Conservation (phyloP, 2,888 invertebrate species). For the Tetrapedia diversipes region DNA sequence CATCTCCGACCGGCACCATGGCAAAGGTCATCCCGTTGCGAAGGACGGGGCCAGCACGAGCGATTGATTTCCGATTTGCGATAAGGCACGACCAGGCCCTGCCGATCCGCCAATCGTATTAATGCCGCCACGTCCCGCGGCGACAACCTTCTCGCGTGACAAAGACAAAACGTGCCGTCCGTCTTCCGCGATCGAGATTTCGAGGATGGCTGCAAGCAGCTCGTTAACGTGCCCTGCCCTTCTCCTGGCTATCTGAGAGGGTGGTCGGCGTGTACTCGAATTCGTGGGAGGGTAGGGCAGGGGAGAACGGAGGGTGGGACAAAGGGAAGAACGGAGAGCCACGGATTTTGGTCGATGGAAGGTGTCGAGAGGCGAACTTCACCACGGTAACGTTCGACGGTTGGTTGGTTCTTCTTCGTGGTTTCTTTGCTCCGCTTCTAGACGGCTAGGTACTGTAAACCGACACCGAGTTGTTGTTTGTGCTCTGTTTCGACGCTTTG, state of each 20-base stretch:
- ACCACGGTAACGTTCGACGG: not conserved
- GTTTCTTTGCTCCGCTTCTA: not conserved
- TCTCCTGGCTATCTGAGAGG: not conserved
- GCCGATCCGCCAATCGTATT: constrained; percentile 25
- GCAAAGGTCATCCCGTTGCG: constrained; percentile 31
- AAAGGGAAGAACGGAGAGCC: not conserved
- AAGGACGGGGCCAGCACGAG: constrained; percentile 37
- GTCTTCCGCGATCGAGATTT: constrained; percentile 22
- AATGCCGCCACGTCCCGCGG: constrained; percentile 6
- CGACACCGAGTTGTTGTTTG: too few relatives aligned
- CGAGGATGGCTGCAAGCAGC: not conserved
- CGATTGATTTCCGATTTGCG: constrained; percentile 53
- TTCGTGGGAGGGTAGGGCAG: too few relatives aligned
- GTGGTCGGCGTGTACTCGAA: too few relatives aligned
- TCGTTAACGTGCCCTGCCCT: constrained; percentile 16
- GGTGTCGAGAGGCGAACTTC: not conserved
- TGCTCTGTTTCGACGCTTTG: too few relatives aligned
- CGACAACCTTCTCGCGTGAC: constrained; percentile 27
- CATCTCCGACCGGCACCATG: too few relatives aligned
- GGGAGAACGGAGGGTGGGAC: not conserved
- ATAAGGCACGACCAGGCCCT: constrained; percentile 34
- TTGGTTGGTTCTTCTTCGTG: not conserved
- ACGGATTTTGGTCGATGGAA: not conserved
- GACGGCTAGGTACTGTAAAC: too few relatives aligned
- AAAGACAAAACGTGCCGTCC: constrained; percentile 38